Base-by-base conservation (phyloP, 2,797 vertebrate species). In the Botia almorhae region DNA sequence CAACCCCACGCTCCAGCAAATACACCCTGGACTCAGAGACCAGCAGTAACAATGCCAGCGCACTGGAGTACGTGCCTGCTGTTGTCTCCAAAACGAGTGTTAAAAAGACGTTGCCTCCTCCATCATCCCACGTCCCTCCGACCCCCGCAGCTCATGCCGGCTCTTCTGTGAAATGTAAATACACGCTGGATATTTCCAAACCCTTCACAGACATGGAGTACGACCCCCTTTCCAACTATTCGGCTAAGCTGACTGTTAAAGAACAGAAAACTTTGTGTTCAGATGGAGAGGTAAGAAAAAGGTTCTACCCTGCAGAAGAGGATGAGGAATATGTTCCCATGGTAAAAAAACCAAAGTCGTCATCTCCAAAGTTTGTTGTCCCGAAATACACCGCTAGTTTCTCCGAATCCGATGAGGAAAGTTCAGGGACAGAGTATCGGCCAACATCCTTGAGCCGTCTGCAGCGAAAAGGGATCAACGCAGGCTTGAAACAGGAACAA, bases 171-270 rank as follows among this genome's bases (percentile, higher is more conserved):
- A 96, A 94, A 76, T 88, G 90, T 81, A 99, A 99, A 86, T 99
- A 99, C 0, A 97, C 95, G 1, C 83, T 99, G 6, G 98, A 99
- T 83, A 94, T 94, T 84, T 96, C 94, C 0, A 96, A 89, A 85
- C 98, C 98, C 0, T 92, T 94, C 14, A 98, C 97, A 0, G 97
- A 99, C 85, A 91, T 99, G 92, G 98, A 99, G 74, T 99, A 99
- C 0, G 98, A 99, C 80, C 98, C 98, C 0, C 93, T 99, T n/a
- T 97, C 96, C 8, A 99, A 99, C 90, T 99, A 95, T 82, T 94
- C 96, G 0, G 95, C 98, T 46, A 94, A 96, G 73, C 96, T 95
- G 0, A 81, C 94, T 48, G 87, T 79, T 74, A 97, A 97, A 89
- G 91, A 92, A 0, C 81, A 89, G 10, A 87, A 84, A 51, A 86